These are phyloP conservation scores for Anoplius nigerrimus DNA, from an alignment of 2,888 invertebrate genomes.

Conservation along the genomic window DNA sequence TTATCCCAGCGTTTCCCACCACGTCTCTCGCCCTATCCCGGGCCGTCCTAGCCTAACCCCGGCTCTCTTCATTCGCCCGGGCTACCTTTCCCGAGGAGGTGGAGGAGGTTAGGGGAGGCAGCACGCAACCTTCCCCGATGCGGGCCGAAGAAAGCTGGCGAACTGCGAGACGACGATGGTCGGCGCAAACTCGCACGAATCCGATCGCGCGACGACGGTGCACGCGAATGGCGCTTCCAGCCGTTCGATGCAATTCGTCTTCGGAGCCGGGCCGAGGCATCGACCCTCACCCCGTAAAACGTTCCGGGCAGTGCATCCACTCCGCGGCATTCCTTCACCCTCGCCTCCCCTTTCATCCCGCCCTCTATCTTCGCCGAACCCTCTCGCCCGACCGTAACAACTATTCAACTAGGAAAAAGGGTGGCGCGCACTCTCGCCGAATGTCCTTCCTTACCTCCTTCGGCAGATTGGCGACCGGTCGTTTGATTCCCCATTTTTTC, in stretches of 20 bases:
- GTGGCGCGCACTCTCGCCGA: neutral
- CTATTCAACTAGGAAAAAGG: too few species aligned
- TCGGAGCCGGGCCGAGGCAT: conserved; percentile 11
- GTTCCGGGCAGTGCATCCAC: conserved; percentile 14
- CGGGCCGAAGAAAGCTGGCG: conserved; percentile 2
- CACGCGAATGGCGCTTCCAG: conserved; percentile 28
- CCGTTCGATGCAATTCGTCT: conserved; percentile 46
- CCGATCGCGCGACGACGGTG: conserved; percentile 24
- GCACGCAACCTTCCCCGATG: conserved; percentile 23
- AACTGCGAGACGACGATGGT: neutral
- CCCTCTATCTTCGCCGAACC: neutral
- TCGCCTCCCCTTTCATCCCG: conserved; percentile 14
- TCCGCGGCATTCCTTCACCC: conserved; percentile 12
- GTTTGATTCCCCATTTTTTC: too few species aligned
- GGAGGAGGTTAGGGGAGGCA: too few species aligned
- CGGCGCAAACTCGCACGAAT: conserved; percentile 14
- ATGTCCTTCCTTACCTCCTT: neutral
- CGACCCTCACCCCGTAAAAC: conserved; percentile 25
- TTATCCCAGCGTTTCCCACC: neutral
- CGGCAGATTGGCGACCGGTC: too few species aligned
- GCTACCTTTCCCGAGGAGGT: too few species aligned
- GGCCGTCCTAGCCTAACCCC: neutral
- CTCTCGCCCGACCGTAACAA: neutral
- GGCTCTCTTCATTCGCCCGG: neutral
- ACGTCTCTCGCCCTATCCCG: neutral